A percentile compares a stretch with the other conserved stretches of the same genome.
Evolutionary conservation across 2,797 vertebrate genomes (phyloP).

Genomic region (Esox masquinongy): DNA sequence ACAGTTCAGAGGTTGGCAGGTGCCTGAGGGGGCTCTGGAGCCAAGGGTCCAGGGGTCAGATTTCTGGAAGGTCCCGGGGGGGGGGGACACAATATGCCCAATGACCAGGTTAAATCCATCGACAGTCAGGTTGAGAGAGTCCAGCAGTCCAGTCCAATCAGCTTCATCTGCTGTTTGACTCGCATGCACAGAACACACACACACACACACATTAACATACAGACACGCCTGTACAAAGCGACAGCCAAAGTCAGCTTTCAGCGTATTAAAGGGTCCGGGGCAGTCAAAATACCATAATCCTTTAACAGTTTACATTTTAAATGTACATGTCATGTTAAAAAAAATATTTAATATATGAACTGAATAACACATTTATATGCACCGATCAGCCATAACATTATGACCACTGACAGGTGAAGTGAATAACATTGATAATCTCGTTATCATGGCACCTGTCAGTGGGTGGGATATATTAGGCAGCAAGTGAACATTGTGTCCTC

Average conservation of each 20-base stretch:
- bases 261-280: constrained; percentile 41
- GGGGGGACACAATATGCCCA: constrained; percentile 40
- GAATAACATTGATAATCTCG: no score
- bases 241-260: constrained; percentile 65
- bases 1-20: constrained; percentile 76
- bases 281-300: constrained; percentile 56
- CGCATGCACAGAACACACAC: neutral
- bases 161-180: constrained; percentile 50
- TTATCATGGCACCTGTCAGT: no score
- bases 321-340: constrained; percentile 40
- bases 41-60: constrained; percentile 54
- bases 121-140: constrained; percentile 37
- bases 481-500: no score
- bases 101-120: constrained; percentile 34
- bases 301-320: constrained; percentile 49
- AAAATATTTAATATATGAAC: neutral
- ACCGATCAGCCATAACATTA: no score
- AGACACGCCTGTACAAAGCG: constrained; percentile 35
- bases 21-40: constrained; percentile 59
- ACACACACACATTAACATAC: neutral
- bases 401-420: no score
- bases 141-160: constrained; percentile 54
- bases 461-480: no score
- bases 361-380: neutral
- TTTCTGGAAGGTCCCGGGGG: constrained; percentile 64